Evolutionary conservation across 2,113 vertebrate species (phyloP).

Genomic region (Astatotilapia flaviijosephi): DNA sequence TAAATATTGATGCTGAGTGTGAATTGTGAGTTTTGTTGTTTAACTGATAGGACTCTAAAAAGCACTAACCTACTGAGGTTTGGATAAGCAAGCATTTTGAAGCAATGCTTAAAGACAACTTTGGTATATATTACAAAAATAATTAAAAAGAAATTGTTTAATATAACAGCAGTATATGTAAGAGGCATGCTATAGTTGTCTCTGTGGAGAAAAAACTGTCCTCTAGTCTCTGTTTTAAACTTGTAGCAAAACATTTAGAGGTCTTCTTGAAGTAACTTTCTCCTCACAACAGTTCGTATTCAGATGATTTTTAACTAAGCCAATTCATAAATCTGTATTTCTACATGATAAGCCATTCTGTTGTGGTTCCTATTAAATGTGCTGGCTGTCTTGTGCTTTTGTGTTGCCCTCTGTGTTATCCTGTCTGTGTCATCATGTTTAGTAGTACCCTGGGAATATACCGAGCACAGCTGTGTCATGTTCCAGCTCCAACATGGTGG

Average conservation of each 20-base stretch:
- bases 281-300: background rate
- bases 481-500: background rate
- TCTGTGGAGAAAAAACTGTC: background rate
- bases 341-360: background rate
- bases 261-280: background rate
- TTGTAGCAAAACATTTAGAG: background rate
- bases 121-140: background rate
- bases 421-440: background rate
- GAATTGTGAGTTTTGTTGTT: background rate
- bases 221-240: background rate
- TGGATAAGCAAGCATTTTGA: background rate
- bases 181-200: background rate
- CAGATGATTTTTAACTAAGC: background rate
- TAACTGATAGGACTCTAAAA: background rate
- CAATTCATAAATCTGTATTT: background rate
- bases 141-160: accelerated
- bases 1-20: background rate
- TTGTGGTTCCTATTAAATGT: background rate
- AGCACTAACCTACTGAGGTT: background rate
- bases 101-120: background rate
- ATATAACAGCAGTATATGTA: background rate
- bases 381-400: background rate
- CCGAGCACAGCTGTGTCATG: background rate
- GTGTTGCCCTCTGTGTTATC: background rate
- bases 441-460: background rate